A percentile compares a stretch with the other conserved stretches of the same genome.
phyloP scores from a whole-genome alignment of 2,113 vertebrate species.

The Perca flavescens region DNA sequence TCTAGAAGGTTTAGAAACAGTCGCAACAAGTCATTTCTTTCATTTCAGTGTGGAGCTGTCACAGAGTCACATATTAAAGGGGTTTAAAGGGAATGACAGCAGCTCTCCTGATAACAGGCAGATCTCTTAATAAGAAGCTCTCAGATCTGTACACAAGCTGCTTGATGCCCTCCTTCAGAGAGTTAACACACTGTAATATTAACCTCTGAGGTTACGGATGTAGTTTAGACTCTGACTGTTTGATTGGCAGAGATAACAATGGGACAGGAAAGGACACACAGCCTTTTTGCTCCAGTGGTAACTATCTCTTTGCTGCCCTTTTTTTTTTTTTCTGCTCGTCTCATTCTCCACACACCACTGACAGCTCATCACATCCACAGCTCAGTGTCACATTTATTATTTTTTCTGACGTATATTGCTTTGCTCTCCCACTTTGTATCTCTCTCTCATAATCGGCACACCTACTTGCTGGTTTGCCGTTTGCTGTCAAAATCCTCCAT shows the following conservation, averaged over 20 bases:
- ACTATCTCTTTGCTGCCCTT: conserved; percentile 16
- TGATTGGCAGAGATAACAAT: conserved; percentile 37
- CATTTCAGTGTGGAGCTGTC: conserved; percentile 16
- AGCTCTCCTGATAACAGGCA: conserved; percentile 13
- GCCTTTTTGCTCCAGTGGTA: not conserved
- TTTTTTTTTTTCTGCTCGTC: not conserved
- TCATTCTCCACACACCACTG: conserved; percentile 45
- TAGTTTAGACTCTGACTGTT: conserved; percentile 19
- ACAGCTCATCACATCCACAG: conserved; percentile 57
- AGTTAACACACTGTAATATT: not conserved
- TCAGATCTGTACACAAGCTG: conserved; percentile 19
- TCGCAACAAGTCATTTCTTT: not conserved
- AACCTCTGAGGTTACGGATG: conserved; percentile 14
- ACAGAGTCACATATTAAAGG: conserved; percentile 10
- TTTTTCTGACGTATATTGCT: conserved; percentile 51
- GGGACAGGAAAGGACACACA: conserved; percentile 29
- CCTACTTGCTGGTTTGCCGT: conserved; percentile 7
- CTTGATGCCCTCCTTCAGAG: conserved; percentile 10
- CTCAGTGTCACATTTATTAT: conserved; percentile 56
- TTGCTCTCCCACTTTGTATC: conserved; percentile 10
- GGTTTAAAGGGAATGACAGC: conserved; percentile 1
- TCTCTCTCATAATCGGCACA: conserved; percentile 32
- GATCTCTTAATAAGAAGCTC: conserved; percentile 18
- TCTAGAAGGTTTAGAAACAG: not conserved
- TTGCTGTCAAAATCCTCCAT: conserved; percentile 30